Evolutionary conservation across 2,113 vertebrate genomes (phyloP).

Genomic region (Rhinopomastus cyanomelas): DNA sequence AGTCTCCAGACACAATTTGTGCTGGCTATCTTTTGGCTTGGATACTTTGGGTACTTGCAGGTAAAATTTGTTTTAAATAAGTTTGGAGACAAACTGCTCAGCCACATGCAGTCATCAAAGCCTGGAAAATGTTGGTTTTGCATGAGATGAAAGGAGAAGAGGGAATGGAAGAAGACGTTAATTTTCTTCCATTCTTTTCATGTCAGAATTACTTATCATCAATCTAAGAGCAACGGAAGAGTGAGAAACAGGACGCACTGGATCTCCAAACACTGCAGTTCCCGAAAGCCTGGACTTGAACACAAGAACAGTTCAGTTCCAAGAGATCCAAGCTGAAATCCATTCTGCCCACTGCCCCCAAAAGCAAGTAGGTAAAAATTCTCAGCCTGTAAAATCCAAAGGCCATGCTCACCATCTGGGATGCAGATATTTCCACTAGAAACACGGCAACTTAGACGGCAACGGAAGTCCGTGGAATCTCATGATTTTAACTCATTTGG

Average conservation of each 20-base stretch:
- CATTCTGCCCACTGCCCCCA: fast-evolving
- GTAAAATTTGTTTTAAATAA: background rate
- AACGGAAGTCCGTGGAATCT: background rate
- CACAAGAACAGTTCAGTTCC: background rate
- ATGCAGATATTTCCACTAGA: background rate
- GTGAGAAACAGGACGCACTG: background rate
- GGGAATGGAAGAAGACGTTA: background rate
- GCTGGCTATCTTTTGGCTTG: background rate
- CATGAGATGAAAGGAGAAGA: background rate
- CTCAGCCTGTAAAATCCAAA: background rate
- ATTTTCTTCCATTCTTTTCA: background rate
- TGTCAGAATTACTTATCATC: background rate
- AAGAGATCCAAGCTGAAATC: background rate
- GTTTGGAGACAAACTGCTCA: background rate
- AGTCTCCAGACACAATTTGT: background rate
- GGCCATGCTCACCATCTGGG: background rate
- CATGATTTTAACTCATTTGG: background rate
- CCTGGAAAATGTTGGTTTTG: background rate
- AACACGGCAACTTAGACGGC: background rate
- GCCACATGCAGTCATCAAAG: background rate
- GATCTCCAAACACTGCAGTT: background rate
- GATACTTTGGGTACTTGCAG: background rate
- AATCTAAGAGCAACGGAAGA: background rate
- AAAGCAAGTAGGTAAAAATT: background rate
- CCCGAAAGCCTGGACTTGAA: background rate